Evolutionary conservation across 2,797 vertebrate species (phyloP).

Genomic region (Argya squamiceps): DNA sequence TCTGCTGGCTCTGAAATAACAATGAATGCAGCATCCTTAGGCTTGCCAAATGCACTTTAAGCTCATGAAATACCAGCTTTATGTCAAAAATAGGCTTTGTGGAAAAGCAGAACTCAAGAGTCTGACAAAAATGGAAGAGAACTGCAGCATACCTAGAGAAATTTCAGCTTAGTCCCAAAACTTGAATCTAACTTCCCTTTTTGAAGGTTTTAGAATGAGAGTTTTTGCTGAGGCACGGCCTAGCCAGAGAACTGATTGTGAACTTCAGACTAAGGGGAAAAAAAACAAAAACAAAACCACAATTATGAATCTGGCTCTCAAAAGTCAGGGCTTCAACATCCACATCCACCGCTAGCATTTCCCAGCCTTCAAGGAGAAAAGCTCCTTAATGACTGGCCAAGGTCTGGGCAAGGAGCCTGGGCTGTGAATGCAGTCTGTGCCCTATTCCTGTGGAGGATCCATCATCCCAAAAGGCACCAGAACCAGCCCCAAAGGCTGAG

Average conservation of each 20-base stretch:
- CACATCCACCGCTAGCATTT: background rate
- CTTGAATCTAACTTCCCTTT: background rate
- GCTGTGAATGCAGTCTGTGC: background rate
- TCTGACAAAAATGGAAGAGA: background rate
- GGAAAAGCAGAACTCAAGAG: background rate
- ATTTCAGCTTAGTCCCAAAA: background rate
- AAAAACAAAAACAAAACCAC: background rate
- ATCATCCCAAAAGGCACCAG: background rate
- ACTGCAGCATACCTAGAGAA: background rate
- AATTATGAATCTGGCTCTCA: background rate
- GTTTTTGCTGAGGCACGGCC: background rate
- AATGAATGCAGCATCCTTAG: slow-evolving; percentile 6
- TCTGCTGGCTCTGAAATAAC: slow-evolving; percentile 3
- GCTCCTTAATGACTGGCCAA: rapidly evolving
- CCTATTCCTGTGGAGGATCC: rapidly evolving
- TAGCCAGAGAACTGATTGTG: background rate
- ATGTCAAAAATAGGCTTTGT: background rate
- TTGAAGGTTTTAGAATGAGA: background rate
- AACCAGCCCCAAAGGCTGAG: background rate
- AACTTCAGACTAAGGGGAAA: background rate
- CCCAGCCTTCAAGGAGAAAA: background rate
- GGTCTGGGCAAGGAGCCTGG: background rate
- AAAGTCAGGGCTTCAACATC: background rate
- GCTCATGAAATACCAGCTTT: background rate
- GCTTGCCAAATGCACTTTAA: slow-evolving; percentile 17